Base-by-base conservation (phyloP, 2,888 invertebrate species). In the Trissonchulus latispiculum region DNA sequence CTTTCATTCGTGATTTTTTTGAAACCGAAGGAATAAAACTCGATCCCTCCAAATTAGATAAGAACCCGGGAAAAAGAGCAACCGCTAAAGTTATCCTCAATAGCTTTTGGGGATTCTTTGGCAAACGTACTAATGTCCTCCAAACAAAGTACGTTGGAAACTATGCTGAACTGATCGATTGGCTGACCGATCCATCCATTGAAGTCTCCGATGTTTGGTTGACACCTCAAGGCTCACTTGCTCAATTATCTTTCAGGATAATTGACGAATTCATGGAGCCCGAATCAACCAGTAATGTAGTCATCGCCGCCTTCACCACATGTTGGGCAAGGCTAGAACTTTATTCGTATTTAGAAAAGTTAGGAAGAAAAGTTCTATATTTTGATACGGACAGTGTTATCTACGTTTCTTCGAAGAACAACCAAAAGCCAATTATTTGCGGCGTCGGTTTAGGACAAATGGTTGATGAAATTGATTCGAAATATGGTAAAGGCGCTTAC, bases 241-340 rank as follows among this genome's bases (percentile, higher is more conserved):
- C 33, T 31, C 33, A 32, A 64, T 18, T n/a, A 64, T 32, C 29
- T 35, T 64, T 32, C 29, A 64, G 33, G 66, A 18, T 64, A 8
- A 64, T 32, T 18, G 8, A 29, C 18, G 66, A 64, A 64, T 8
- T 29, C 8, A 35, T 32, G n/a, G n/a, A 18, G n/a, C 66, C 66
- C 29, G 66, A 31, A 8, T 8, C 66, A 8, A 32, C 33, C 1
- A 69, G 68, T n/a, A 83, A 81, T 74, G 77, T 80, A 0, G 78
- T 80, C 8, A 78, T 85, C 2, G 84, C 83, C 0, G 79, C 80
- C 0, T 84, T 81, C 69, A 82, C 82, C 0, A 84, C 83, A 1
- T 74, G 80, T 2, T 77, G 79, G 59, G 82, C 83, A 0, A 69
- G 83, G 2, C 72, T 83, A 0, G n/a, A n/a, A n/a, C n/a, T n/a